A percentile compares a stretch with the other conserved stretches of the same genome.
Conservation (phyloP, 1,140 invertebrate genomes). For the Pemphigus obesinymphae region DNA sequence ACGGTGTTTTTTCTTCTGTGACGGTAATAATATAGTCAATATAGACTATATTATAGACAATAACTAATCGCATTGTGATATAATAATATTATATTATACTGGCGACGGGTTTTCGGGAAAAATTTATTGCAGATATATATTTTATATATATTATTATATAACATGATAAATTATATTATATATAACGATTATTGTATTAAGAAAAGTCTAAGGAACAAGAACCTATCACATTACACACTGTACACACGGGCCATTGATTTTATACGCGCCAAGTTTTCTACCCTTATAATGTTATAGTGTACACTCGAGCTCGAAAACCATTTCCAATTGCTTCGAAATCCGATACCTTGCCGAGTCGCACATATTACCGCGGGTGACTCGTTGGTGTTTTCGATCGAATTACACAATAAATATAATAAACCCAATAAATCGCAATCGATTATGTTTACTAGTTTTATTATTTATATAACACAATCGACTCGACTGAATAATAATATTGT, state of each 20-base stretch:
- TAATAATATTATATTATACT: too few relatives aligned
- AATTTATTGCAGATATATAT: too few relatives aligned
- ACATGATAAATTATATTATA: too few relatives aligned
- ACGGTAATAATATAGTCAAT: too few relatives aligned
- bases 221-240: too few relatives aligned
- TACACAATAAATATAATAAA: background rate
- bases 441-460: background rate
- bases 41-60: too few relatives aligned
- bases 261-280: background rate
- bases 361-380: background rate
- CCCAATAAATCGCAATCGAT: background rate
- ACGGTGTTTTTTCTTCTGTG: too few relatives aligned
- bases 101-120: too few relatives aligned
- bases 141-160: too few relatives aligned
- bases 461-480: background rate
- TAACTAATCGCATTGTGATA: too few relatives aligned
- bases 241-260: background rate
- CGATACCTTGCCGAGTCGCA: background rate
- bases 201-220: too few relatives aligned
- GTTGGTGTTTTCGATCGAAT: background rate
- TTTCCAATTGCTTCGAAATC: conserved; percentile 1
- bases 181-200: too few relatives aligned
- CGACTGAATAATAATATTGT: background rate
- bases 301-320: background rate
- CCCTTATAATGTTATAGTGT: background rate